Base-by-base conservation (phyloP, 1,140 invertebrate genomes). In the Oryctes rhinoceros region DNA sequence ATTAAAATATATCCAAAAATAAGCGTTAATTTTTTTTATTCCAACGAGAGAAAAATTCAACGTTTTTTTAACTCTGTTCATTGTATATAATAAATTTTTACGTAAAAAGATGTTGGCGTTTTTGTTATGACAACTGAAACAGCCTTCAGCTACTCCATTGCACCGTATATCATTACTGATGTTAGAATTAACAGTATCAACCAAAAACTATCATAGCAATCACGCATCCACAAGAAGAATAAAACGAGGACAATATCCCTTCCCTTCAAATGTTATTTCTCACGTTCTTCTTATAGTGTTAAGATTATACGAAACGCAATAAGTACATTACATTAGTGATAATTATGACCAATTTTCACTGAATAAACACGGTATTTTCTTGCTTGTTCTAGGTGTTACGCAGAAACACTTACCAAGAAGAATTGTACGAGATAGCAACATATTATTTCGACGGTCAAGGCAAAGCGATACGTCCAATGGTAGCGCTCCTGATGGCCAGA, bases 401-500 rank as follows among this genome's bases (percentile, higher is more conserved):
- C 84, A 91, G 89, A 84, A 94, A 94, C 85, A 96, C 95, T 84
- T 92, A 92, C 86, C 92, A 94, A 86, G 89, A 93, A 78, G 94
- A 97, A 87, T 89, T 98, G 84, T 93, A 94, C 87, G 93, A 94
- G 84, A 96, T 98, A 89, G 92, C 96, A 74, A 94, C 94, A 83
- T 99, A 99, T 89, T 98, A 99, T 89, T 98, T 99, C 90, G 96
- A 98, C 90, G 97, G 97, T 44, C 94, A 98, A 87, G 97, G 97
- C 81, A 99, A 99, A 91, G 96, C 96, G 71, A 90, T 99, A 78
- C 92, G 97, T 85, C 97, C 97, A 30, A 96, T 97, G 93, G 93
- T 98, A 53, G 93, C 95, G 20, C 92, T 98, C 84, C 91, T 98
- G 59, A 96, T 98, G 93, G 95, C 96, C 84, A 91, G 95, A 88